Percentiles rank a stretch among this genome's conserved stretches.
Conservation (phyloP, 2,113 vertebrate genomes). For the Ardeotis arabs region DNA sequence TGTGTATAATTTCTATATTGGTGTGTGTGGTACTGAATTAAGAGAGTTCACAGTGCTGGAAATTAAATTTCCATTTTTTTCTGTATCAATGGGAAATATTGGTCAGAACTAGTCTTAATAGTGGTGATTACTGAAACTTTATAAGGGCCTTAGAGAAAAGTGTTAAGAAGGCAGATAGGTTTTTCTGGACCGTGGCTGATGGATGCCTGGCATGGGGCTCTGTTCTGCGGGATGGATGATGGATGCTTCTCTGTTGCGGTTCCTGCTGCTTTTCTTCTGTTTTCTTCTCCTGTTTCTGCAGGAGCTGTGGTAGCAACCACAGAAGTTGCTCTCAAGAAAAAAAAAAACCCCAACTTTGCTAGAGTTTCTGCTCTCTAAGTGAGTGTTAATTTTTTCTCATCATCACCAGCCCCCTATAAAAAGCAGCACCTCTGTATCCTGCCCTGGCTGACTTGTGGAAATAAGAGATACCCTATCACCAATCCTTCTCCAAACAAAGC, state of each 20-base stretch:
- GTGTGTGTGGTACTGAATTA: not conserved
- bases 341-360: not conserved
- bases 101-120: not conserved
- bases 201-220: not conserved
- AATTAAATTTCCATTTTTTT: not conserved
- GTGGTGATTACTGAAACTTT: not conserved
- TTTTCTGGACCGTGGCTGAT: not conserved
- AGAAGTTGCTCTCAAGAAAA: not conserved
- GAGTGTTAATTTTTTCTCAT: not conserved
- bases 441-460: not conserved
- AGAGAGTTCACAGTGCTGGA: not conserved
- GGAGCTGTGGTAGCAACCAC: not conserved
- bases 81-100: not conserved
- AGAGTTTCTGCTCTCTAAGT: not conserved
- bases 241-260: not conserved
- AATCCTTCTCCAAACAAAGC: slow-evolving; percentile 1
- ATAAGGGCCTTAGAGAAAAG: not conserved
- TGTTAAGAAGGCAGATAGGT: not conserved
- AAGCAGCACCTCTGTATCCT: not conserved
- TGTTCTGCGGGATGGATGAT: accelerated
- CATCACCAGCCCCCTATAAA: not conserved
- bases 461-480: not conserved
- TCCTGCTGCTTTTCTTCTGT: not conserved
- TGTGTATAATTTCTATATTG: not conserved
- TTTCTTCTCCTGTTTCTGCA: not conserved